Evolutionary conservation across 2,797 vertebrate species (phyloP).

Genomic region (Heteromormyrus szaboi): DNA sequence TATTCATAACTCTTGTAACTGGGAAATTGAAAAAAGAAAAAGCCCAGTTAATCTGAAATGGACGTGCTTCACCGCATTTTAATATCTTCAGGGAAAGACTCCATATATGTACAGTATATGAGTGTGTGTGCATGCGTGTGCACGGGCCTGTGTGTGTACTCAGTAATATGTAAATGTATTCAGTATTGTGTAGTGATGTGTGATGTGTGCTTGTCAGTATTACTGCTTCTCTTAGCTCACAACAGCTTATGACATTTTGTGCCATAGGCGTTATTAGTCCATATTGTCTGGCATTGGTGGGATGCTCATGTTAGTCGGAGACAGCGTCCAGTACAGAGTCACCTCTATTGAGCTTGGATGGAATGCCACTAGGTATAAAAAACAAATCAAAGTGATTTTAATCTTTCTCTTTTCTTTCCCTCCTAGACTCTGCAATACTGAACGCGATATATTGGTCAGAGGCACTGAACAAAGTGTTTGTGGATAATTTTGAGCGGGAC

Average conservation of each 20-base stretch:
- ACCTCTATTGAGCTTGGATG: background rate
- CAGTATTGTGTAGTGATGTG: background rate
- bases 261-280: background rate
- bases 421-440: constrained; percentile 82
- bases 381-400: background rate
- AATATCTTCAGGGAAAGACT: constrained; percentile 54
- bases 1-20: constrained; percentile 62
- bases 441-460: constrained; percentile 93
- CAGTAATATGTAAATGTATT: background rate
- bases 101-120: constrained; percentile 27
- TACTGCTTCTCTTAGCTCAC: background rate
- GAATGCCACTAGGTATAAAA: background rate
- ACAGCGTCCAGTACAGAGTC: background rate
- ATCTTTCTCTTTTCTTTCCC: background rate
- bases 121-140: background rate
- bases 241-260: background rate
- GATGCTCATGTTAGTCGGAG: background rate
- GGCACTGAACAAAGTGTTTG: constrained; percentile 89
- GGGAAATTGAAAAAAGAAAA: constrained; percentile 57
- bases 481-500: constrained; percentile 90
- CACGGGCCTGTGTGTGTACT: background rate
- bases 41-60: constrained; percentile 53
- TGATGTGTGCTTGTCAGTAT: background rate
- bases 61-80: constrained; percentile 59
- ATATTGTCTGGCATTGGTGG: background rate